Evolutionary conservation across 2,113 vertebrate species (phyloP), one percentile per base, ranked within the genome.

Genomic region (Scomber japonicus): DNA sequence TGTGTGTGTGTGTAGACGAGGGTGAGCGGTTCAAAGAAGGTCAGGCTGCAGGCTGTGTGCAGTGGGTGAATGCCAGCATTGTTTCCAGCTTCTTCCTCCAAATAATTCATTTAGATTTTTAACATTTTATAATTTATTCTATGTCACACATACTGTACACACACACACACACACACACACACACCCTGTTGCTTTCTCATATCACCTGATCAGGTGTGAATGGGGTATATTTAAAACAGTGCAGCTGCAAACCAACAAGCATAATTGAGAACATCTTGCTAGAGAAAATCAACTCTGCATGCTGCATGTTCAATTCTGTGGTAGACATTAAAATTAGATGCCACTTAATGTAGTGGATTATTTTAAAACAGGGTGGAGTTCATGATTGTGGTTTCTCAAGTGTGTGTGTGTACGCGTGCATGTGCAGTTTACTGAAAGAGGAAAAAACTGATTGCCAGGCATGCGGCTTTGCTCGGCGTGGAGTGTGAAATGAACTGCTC

Each of bases 361-460:
- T 87, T 87, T 86, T 85, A 60, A 80, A 88, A 73, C 77, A 68
- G 90, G 88, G 86, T 85, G 88, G 84, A 71, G 86, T 40, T 74
- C 67, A 59, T 62, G 51, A 67, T 80, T 90, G 88, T 88, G 89
- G 83, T 91, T 81, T 88, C 80, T 65, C 68, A 59, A 77, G 46
- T 48, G 54, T 75, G 61, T 48, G n/a, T 78, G 73, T 56, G 57
- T 69, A 35, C 57, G 63, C 44, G 49, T 17, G 35, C 12, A 49
- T 8, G 53, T 56, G 45, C 31, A 80, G 80, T 84, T 90, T 90
- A 88, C 84, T 64, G 83, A 91, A 89, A 94, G 85, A 93, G 84
- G 69, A 80, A 91, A 87, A 91, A 92, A 94, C 85, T 91, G 89
- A 93, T 95, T 92, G 80, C 89, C 65, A 82, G 40, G 61, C 79